Base-by-base conservation (phyloP, 2,797 vertebrate species). In the Rhodeus uyekii region DNA sequence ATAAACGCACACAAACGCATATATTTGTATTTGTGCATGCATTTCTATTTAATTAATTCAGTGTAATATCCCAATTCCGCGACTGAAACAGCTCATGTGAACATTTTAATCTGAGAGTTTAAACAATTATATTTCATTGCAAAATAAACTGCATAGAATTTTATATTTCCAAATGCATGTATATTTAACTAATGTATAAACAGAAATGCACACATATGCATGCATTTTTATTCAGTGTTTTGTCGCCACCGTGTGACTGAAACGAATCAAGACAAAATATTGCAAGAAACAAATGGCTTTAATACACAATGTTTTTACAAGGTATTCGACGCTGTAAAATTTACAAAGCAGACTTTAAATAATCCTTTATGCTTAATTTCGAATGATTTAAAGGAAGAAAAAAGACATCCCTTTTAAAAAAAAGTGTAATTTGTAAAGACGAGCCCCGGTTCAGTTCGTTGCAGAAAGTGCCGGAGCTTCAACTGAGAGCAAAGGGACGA, bases 301-400 rank as follows among this genome's bases (percentile, higher is more conserved):
- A 93, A 86, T 94, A 92, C 90, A 93, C 90, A 93, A 91, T 86
- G 87, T 92, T 91, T 92, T 85, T 94, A 94, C 93, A 93, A 80
- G 83, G 82, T 55, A 79, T 74, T 86, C 85, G 81, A 88, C 89
- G 87, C 90, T 92, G 91, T 90, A 89, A 92, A 92, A 92, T 93
- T 69, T 93, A 95, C 92, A 95, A 94, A 94, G 92, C 92, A 89
- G 86, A 92, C 83, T 85, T 93, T 92, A 92, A 93, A 95, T 93
- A 91, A 89, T 89, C 84, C 86, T 85, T 86, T 76, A 76, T 14
- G 38, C 88, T 90, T 91, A 79, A 88, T 89, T 89, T 90, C 77
- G 84, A 90, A 87, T 83, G 88, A 92, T 80, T 84, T 83, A 89
- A 76, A 65, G 85, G 88, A 83, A 88, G 90, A 83, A 90, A 84